phyloP scores from a whole-genome alignment of 2,113 vertebrate species.

The Eira barbara region DNA sequence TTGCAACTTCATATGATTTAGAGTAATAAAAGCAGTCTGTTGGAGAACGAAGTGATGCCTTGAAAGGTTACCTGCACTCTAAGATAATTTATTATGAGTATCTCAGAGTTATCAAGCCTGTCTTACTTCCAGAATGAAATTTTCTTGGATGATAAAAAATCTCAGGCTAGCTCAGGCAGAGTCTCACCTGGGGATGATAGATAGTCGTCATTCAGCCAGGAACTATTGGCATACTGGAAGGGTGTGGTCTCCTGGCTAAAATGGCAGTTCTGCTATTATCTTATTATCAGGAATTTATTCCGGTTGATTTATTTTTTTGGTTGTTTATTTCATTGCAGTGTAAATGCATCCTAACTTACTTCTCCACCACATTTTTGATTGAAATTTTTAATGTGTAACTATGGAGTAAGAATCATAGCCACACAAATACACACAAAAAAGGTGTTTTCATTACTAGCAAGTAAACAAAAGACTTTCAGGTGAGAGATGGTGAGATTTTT shows the following conservation, averaged over 20 bases:
- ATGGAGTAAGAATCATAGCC: not conserved
- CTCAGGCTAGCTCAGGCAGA: not conserved
- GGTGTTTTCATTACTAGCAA: not conserved
- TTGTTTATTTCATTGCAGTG: not conserved
- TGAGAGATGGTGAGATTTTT: not conserved
- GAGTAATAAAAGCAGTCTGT: not conserved
- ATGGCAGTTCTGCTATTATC: not conserved
- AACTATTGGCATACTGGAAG: not conserved
- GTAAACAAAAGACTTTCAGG: not conserved
- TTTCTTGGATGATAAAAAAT: conserved; percentile 45
- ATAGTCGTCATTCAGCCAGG: not conserved
- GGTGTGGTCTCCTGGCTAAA: not conserved
- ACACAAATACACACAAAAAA: too few relatives aligned
- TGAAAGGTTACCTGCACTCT: not conserved
- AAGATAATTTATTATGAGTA: not conserved
- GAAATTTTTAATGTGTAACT: not conserved
- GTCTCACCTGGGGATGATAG: not conserved
- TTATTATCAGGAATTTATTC: not conserved
- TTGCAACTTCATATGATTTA: not conserved
- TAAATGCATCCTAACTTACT: not conserved
- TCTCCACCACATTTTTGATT: not conserved
- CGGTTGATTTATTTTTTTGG: not conserved
- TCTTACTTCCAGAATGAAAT: not conserved
- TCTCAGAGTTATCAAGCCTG: not conserved
- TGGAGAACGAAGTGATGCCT: not conserved